These are phyloP conservation scores for Ceyx cyanopectus DNA, from an alignment of 2,113 vertebrate species.

Conservation along the genomic window DNA sequence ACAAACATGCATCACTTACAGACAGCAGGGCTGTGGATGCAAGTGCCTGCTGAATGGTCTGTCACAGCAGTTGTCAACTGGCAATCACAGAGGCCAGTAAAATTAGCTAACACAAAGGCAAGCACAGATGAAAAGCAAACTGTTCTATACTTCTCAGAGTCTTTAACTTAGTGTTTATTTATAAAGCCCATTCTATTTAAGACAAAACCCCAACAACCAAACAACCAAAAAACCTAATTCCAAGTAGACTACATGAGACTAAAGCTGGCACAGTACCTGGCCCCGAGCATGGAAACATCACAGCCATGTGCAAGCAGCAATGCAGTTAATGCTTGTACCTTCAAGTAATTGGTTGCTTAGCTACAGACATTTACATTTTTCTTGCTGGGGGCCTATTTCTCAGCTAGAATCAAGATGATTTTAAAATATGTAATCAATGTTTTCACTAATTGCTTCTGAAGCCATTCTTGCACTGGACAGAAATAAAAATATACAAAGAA, in stretches of 20 bases:
- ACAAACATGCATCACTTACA: background rate
- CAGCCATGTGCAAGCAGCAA: background rate
- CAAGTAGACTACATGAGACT: background rate
- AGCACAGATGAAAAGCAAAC: background rate
- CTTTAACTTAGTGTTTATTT: background rate
- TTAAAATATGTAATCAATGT: conserved; percentile 4
- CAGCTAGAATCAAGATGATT: conserved; percentile 2
- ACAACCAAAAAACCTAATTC: background rate
- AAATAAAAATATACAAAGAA: background rate
- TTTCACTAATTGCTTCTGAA: conserved; percentile 16
- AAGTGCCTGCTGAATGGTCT: background rate
- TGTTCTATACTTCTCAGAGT: background rate
- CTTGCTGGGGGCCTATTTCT: background rate
- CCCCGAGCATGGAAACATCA: background rate
- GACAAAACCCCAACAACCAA: background rate
- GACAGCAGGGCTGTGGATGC: background rate
- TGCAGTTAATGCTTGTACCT: background rate
- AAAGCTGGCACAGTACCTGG: background rate
- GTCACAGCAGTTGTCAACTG: background rate
- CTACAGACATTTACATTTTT: conserved; percentile 34
- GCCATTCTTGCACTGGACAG: background rate
- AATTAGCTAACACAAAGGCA: background rate
- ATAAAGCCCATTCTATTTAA: background rate
- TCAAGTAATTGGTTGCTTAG: conserved; percentile 45
- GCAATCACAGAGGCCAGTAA: background rate